Base-by-base conservation (phyloP, 2,113 vertebrate genomes). In the Puntigrus tetrazona region DNA sequence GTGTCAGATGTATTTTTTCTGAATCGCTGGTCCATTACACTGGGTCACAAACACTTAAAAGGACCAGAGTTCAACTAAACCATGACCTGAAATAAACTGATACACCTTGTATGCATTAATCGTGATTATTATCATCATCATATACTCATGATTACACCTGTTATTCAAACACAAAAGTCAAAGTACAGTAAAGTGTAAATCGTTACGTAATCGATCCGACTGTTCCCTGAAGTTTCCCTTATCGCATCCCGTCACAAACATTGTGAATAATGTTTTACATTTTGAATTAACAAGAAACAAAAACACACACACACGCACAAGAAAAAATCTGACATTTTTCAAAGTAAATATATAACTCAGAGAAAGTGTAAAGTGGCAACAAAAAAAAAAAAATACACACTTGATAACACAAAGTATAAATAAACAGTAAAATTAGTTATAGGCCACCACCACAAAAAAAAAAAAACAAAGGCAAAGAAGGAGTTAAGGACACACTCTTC, bases 81-180 rank as follows among this genome's bases (percentile, higher is more conserved):
- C 31, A 78, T 25, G 6, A 61, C 14, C 55, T 61, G 8, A 78
- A 78, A 78, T 79, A 13, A 55, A 41, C 55, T 61, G 2, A 61
- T 41, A 36, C 36, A 14, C 38, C 47, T 34, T 25, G 34, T 36
- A 55, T 36, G 29, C n/a, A 31, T 50, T 2, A 67, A 36, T 41
- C 16, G 45, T 2, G 38, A 73, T 73, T 73, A 73, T 43, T 43
- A 70, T 41, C 20, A 38, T 1, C n/a, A n/a, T 9, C 14, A 72
- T 43, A 72, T 8, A 27, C 13, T 73, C 38, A 72, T 72, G n/a
- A 73, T 45, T 75, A 50, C 27, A 75, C 43, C 38, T 13, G 25
- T 29, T 50, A 75, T 31, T 43, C 50, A 75, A 75, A 75, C 73
- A 79, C 14, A 79, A 43, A 57, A 50, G 27, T 47, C 5, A 80